Base-by-base conservation (phyloP, 2,888 invertebrate genomes). In the Psylliodes chrysocephalus region DNA sequence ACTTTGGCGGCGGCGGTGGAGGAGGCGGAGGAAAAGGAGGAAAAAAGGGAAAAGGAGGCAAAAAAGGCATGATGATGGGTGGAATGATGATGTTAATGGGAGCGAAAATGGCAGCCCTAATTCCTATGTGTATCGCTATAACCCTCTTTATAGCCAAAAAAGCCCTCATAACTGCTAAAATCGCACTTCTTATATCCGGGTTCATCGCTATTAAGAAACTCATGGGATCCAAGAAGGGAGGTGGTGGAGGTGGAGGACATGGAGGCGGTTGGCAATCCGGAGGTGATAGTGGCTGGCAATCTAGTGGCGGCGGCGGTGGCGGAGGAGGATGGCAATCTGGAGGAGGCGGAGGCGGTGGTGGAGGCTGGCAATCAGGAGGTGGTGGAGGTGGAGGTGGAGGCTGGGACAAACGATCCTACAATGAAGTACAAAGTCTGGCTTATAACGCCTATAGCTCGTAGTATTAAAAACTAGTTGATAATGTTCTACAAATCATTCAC, bases 51-150 rank as follows among this genome's bases (percentile, higher is more conserved):
- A n/a, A n/a, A n/a, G n/a, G n/a, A n/a, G n/a, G n/a, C n/a, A n/a
- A n/a, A 6, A 6, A 6, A 22, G 70, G 69, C 12, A 92, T 93
- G 76, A 93, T 93, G 92, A 92, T 94, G 92, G 88, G 91, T 30
- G 92, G 92, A 88, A 92, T 94, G 92, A 92, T 93, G 90, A 93
- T 93, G 91, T 93, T 92, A 4, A 88, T 90, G 70, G 90, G 90
- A 2, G 93, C 92, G 87, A 94, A 94, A 82, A 89, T 93, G 88
- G 90, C 91, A 15, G 91, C 92, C 1, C 84, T 93, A 86, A 86
- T 93, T 19, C 94, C 94, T 0, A 78, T 93, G 1, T 92, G 91
- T 6, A 91, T 94, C 74, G 93, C 92, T 35, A 90, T 90, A 7
- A 85, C 94, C 6, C 94, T 93, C 84, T 82, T 93, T 19, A 79